These are phyloP conservation scores for Ascidia mentula DNA, from an alignment of 23 tunicate species.

Conservation along the genomic window DNA sequence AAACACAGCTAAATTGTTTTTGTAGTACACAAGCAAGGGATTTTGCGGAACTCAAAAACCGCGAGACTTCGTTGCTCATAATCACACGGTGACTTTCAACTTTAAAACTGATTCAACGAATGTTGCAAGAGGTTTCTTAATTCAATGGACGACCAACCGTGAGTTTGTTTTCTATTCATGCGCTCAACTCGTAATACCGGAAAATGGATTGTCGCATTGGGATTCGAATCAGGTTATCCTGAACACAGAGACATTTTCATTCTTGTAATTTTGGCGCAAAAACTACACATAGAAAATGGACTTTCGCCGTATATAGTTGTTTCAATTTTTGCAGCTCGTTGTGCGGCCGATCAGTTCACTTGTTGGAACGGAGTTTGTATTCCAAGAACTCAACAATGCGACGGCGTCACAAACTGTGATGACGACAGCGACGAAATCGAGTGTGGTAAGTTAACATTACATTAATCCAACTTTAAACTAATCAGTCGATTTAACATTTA, in stretches of 20 bases:
- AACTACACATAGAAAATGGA: no score
- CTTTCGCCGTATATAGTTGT: no score
- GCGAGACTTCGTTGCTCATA: neutral
- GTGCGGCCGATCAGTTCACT: neutral
- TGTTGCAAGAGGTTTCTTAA: neutral
- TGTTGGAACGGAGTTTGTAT: neutral
- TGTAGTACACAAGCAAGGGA: neutral
- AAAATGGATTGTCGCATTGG: no score
- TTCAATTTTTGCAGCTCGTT: neutral
- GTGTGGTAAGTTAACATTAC: neutral
- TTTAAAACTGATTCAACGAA: neutral
- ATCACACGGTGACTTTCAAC: neutral
- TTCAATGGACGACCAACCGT: neutral
- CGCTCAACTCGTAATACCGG: no score
- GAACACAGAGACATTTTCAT: no score
- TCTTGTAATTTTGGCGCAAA: no score
- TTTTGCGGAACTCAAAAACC: neutral
- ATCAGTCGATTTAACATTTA: no score
- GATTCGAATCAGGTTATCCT: no score
- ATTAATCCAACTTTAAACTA: no score
- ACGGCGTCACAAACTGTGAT: neutral
- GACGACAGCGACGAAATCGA: constrained; percentile 3
- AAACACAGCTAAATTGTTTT: neutral
- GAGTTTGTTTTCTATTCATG: neutral
- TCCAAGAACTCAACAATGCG: neutral